Evolutionary conservation across 1,140 invertebrate species (phyloP), one percentile per base, ranked within the genome.

Genomic region (Tachypleus tridentatus): DNA sequence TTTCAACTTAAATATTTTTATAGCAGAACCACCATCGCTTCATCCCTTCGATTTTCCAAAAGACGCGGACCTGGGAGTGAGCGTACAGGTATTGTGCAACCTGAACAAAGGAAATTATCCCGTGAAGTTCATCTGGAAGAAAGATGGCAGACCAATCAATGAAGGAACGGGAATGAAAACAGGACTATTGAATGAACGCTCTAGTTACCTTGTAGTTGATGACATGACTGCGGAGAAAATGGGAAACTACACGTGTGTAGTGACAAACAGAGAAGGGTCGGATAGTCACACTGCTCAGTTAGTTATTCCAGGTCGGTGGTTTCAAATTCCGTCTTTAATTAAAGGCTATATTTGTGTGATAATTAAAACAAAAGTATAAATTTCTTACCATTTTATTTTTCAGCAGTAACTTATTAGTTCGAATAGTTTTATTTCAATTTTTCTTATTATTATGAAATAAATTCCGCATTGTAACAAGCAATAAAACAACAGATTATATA

Each of bases 171-270:
- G 10, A 11, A 11, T 57, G 54, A 57, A 57, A 11, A 10, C 11
- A 11, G 54, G 10, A 57, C 10, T 2, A 10, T 57, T 57, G 54
- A 11, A 57, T 11, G 54, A 57, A 11, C 10, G 11, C 10, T 8
- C 58, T 47, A 8, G 7, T 7, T 48, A 8, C 6, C 11, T 59
- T 7, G 7, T 47, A 47, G 3, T 59, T 50, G 6, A 7, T 7
- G 6, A 7, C 7, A 11, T 59, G 8, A n/a, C 60, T 49, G 49
- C 54, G 4, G 11, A 59, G 9, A 54, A 64, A 7, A 57, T 67
- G 49, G 66, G 66, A 29, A 67, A 67, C 48, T 67, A 64, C 48
- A 64, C 66, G 4, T 67, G 66, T 53, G 11, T 54, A 47, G 66
- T 58, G 3, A 61, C n/a, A 52, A 64, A 64, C 29, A 29, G 5